Evolutionary conservation across 2,797 vertebrate genomes (phyloP).

Genomic region (Pangasius larnaudii): DNA sequence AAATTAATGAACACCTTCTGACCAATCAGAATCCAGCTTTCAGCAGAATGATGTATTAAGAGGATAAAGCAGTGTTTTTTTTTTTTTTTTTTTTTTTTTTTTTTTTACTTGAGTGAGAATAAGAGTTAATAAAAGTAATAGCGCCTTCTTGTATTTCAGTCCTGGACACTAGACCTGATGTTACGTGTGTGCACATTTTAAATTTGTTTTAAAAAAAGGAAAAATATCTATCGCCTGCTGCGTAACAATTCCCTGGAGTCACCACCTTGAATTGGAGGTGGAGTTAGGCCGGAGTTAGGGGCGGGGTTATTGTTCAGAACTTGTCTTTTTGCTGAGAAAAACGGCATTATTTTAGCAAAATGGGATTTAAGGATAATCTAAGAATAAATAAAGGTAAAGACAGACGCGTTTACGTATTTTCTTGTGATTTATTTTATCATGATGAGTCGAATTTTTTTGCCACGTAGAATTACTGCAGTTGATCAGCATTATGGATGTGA

Average conservation of each 20-base stretch:
- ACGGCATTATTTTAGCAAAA: background rate
- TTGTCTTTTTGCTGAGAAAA: background rate
- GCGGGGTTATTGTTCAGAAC: background rate
- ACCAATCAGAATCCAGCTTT: background rate
- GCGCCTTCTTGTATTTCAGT: conserved; percentile 43
- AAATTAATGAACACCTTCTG: background rate
- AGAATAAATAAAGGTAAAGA: background rate
- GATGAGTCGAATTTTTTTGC: too few relatives aligned
- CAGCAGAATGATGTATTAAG: background rate
- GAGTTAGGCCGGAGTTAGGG: background rate
- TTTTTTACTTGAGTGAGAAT: conserved; percentile 35
- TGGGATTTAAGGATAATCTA: background rate
- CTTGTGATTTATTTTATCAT: too few relatives aligned
- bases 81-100: background rate
- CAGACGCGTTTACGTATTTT: background rate
- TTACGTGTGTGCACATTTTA: background rate
- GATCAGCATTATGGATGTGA: background rate
- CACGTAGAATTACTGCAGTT: too few relatives aligned
- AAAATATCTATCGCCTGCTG: too few relatives aligned
- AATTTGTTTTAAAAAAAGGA: too few relatives aligned
- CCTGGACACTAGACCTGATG: background rate
- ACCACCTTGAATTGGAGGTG: background rate
- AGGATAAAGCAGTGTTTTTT: background rate
- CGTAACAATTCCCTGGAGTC: too few relatives aligned
- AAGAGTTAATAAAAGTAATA: conserved; percentile 63